Percentiles rank a stretch among this genome's conserved stretches.
These are phyloP conservation scores for Lota lota DNA, from an alignment of 2,113 vertebrate genomes.

Conservation along the genomic window DNA sequence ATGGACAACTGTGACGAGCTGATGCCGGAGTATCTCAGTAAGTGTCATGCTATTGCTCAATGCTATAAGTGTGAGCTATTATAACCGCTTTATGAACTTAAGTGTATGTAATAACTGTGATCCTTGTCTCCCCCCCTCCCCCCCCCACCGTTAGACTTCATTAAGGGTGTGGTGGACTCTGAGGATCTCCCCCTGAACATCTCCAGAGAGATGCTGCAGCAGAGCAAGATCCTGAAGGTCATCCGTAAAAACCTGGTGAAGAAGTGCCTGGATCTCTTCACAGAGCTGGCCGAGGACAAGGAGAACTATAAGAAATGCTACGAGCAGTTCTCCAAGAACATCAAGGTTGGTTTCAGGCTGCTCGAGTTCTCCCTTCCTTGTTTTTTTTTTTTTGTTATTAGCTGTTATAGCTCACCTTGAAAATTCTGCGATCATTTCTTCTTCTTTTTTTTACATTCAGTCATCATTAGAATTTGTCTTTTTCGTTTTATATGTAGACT, in stretches of 20 bases:
- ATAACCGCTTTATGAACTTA: not conserved
- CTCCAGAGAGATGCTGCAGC: conserved; percentile 96
- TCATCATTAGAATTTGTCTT: no score
- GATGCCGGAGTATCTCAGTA: conserved; percentile 94
- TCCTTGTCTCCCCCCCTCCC: not conserved
- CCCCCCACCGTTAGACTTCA: conserved; percentile 79
- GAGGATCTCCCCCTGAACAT: conserved; percentile 96
- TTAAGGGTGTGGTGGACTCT: conserved; percentile 94
- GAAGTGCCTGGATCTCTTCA: conserved; percentile 94
- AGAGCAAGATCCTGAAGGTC: conserved; percentile 97
- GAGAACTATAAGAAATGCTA: conserved; percentile 97
- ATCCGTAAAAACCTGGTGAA: conserved; percentile 97
- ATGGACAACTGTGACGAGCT: conserved; percentile 98
- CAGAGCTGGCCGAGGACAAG: conserved; percentile 89
- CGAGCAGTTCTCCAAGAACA: conserved; percentile 97
- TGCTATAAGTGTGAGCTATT: not conserved
- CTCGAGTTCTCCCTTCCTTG: no score
- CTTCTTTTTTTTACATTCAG: no score
- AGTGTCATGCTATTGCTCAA: conserved; percentile 58
- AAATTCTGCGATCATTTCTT: no score
- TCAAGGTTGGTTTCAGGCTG: conserved; percentile 79
- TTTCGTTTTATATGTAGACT: no score
- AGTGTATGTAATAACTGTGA: not conserved
- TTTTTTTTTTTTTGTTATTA: no score
- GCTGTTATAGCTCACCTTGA: no score